A percentile compares a stretch with the other conserved stretches of the same genome.
These are phyloP conservation scores for Harpegnathos saltator DNA, from an alignment of 1,140 invertebrate genomes.

Conservation along the genomic window DNA sequence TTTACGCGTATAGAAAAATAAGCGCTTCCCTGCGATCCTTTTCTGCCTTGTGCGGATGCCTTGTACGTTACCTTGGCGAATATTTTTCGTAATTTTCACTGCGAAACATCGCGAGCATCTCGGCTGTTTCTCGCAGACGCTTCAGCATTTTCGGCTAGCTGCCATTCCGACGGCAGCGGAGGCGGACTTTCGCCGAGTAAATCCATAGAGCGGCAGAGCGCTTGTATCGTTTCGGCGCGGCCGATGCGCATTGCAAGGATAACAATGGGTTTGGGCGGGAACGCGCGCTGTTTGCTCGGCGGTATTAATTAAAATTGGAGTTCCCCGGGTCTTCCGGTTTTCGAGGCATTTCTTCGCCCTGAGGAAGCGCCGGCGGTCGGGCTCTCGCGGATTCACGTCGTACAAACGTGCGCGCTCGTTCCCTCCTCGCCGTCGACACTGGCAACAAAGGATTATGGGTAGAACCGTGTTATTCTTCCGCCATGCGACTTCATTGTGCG, in stretches of 20 bases:
- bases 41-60: too few species aligned
- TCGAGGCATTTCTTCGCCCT: conserved; percentile 57
- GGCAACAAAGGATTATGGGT: conserved; percentile 57
- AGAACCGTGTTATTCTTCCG: conserved; percentile 46
- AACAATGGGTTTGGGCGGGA: conserved; percentile 58
- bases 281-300: conserved; percentile 5
- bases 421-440: conserved; percentile 6
- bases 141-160: conserved; percentile 24
- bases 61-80: too few species aligned
- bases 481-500: conserved; percentile 21
- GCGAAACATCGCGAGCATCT: neutral
- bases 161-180: neutral
- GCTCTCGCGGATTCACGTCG: neutral
- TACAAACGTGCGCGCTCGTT: conserved; percentile 28
- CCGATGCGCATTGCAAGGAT: conserved; percentile 42
- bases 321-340: conserved; percentile 43
- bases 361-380: conserved; percentile 19
- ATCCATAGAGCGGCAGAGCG: conserved; percentile 1
- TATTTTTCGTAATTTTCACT: neutral
- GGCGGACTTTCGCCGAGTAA: conserved; percentile 21
- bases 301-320: conserved; percentile 66
- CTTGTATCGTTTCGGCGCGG: conserved; percentile 32
- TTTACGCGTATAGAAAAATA: too few species aligned
- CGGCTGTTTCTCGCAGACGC: neutral
- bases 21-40: too few species aligned